Evolutionary conservation across 2,113 vertebrate species (phyloP).

Genomic region (Galemys pyrenaicus): DNA sequence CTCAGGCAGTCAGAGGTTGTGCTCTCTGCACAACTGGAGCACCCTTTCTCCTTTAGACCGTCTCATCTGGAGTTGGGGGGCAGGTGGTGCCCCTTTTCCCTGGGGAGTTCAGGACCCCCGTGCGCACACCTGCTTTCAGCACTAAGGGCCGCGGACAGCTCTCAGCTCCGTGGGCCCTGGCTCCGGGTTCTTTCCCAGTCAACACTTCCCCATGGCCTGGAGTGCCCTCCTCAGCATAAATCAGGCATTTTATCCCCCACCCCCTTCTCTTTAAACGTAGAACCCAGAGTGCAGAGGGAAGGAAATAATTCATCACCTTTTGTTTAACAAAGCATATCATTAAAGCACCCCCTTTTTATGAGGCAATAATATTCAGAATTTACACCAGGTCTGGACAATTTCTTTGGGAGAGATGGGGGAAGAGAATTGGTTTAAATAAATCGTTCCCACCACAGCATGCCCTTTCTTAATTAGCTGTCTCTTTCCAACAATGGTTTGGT

Average conservation of each 20-base stretch:
- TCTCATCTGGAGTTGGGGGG: not conserved
- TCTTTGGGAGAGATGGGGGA: not conserved
- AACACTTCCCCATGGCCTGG: conserved; percentile 22
- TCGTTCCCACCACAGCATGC: conserved; percentile 53
- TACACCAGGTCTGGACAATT: not conserved
- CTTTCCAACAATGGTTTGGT: conserved; percentile 56
- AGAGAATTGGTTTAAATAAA: conserved; percentile 43
- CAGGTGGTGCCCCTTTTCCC: not conserved
- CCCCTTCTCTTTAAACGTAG: not conserved
- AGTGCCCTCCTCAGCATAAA: conserved; percentile 66
- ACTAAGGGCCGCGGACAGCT: conserved; percentile 73
- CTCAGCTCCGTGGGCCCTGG: not conserved
- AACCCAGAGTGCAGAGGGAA: not conserved
- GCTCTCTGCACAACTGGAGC: not conserved
- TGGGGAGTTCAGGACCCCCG: not conserved
- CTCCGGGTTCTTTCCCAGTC: not conserved
- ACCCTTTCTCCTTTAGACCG: not conserved
- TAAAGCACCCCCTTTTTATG: conserved; percentile 10
- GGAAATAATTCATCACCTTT: conserved; percentile 52
- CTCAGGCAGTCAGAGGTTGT: not conserved
- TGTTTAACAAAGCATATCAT: conserved; percentile 63
- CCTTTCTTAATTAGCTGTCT: conserved; percentile 70
- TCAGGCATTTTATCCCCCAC: conserved; percentile 50
- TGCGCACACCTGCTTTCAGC: conserved; percentile 64
- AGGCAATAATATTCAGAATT: conserved; percentile 37